A percentile compares a stretch with the other conserved stretches of the same genome.
Evolutionary conservation across 2,888 invertebrate genomes (phyloP).

Genomic region (Cybosia mesomella): DNA sequence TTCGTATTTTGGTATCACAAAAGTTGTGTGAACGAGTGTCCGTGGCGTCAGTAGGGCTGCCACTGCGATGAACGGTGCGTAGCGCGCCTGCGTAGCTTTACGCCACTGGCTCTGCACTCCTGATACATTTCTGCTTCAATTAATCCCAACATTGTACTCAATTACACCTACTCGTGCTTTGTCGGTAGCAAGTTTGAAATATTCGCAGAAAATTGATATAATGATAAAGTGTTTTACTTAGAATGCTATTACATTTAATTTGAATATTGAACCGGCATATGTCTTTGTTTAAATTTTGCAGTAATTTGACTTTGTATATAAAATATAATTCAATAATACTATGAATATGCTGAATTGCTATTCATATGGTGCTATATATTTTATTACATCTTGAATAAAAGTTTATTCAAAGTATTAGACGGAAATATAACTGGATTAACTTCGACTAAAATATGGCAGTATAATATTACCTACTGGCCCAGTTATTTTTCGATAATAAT

Average conservation of each 20-base stretch:
- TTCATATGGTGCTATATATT: not conserved
- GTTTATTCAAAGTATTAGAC: not conserved
- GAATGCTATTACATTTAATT: not conserved
- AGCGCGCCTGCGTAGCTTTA: slow-evolving; percentile 83
- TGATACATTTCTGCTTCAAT: slow-evolving; percentile 85
- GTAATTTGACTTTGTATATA: not conserved
- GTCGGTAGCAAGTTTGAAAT: slow-evolving; percentile 56
- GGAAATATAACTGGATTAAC: slow-evolving; percentile 1
- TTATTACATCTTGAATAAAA: not conserved
- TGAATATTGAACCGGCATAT: not conserved
- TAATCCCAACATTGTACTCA: slow-evolving; percentile 81
- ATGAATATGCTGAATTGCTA: no score
- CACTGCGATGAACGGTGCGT: slow-evolving; percentile 75
- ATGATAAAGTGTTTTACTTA: slow-evolving; percentile 36
- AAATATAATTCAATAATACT: no score
- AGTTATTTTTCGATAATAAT: slow-evolving; percentile 3
- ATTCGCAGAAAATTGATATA: slow-evolving; percentile 50
- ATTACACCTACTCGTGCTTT: slow-evolving; percentile 74
- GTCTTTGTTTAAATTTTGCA: not conserved
- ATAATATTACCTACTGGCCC: not conserved
- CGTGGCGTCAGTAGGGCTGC: slow-evolving; percentile 69
- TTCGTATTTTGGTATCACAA: slow-evolving; percentile 47
- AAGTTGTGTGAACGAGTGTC: slow-evolving; percentile 62
- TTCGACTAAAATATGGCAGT: not conserved
- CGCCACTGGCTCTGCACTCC: slow-evolving; percentile 78